Percentiles rank a stretch among this genome's conserved stretches.
These are phyloP conservation scores for Drosophila navojoa DNA, from an alignment of 1,140 invertebrate species.

Conservation along the genomic window DNA sequence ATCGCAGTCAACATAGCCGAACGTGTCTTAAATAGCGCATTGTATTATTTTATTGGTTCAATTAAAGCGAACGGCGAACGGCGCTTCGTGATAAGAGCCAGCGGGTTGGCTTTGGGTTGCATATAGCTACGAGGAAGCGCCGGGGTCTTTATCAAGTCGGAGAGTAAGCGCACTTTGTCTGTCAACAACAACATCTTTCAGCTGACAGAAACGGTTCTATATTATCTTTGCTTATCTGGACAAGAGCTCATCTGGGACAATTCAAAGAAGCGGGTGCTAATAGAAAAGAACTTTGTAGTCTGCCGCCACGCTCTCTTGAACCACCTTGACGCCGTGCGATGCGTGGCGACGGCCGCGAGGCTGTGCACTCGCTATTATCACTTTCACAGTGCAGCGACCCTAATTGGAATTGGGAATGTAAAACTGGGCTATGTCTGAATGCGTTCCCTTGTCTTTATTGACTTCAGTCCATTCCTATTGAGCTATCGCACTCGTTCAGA, in stretches of 20 bases:
- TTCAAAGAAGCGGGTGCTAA: conserved; percentile 26
- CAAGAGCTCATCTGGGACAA: neutral
- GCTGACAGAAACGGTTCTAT: conserved; percentile 3
- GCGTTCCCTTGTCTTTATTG: conserved; percentile 25
- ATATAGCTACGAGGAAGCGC: neutral
- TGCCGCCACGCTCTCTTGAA: conserved; percentile 6
- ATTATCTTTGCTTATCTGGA: conserved; percentile 1
- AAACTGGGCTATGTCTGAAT: conserved; percentile 21
- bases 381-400: conserved; percentile 51
- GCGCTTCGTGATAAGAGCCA: conserved; percentile 57
- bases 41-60: conserved; percentile 79
- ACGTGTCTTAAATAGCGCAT: conserved; percentile 72
- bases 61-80: conserved; percentile 62
- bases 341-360: conserved; percentile 3
- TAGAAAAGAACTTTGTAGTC: conserved; percentile 27
- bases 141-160: conserved; percentile 9
- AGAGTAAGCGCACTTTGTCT: conserved; percentile 31
- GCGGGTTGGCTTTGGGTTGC: conserved; percentile 20
- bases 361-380: conserved; percentile 52
- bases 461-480: conserved; percentile 13
- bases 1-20: conserved; percentile 47
- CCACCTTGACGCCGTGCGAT: neutral
- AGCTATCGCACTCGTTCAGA: neutral
- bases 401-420: conserved; percentile 7
- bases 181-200: conserved; percentile 55